Evolutionary conservation across 2,113 vertebrate genomes (phyloP).

Genomic region (Suricata suricatta): DNA sequence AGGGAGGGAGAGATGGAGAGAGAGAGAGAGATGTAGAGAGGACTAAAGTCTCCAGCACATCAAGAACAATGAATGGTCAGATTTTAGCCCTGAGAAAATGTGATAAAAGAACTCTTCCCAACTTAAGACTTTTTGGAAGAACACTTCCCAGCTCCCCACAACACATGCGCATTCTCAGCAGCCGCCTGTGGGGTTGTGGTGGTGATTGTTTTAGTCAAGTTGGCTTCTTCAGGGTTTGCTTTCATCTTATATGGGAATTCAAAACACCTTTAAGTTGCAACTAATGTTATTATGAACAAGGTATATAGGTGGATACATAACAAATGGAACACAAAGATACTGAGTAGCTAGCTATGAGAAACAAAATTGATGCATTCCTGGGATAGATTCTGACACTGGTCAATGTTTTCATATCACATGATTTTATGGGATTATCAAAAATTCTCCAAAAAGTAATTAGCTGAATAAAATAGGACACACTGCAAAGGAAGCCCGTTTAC

Average conservation of each 20-base stretch:
- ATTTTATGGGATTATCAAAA: neutral
- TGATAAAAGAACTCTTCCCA: neutral
- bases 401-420: neutral
- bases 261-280: neutral
- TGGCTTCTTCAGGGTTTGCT: neutral
- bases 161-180: neutral
- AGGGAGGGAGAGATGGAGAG: too few species aligned
- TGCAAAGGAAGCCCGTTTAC: neutral
- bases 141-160: too few species aligned
- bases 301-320: neutral
- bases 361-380: neutral
- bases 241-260: neutral
- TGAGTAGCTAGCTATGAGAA: neutral
- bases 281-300: neutral
- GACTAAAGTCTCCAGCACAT: neutral
- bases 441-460: neutral
- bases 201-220: neutral
- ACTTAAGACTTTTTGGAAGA: neutral
- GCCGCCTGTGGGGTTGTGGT: neutral
- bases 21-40: neutral
- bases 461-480: neutral
- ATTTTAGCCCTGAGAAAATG: conserved; percentile 31
- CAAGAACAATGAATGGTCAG: conserved; percentile 14
- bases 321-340: neutral
- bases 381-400: neutral